phyloP scores from a whole-genome alignment of 2,888 invertebrate species.

The Baronia brevicornis region DNA sequence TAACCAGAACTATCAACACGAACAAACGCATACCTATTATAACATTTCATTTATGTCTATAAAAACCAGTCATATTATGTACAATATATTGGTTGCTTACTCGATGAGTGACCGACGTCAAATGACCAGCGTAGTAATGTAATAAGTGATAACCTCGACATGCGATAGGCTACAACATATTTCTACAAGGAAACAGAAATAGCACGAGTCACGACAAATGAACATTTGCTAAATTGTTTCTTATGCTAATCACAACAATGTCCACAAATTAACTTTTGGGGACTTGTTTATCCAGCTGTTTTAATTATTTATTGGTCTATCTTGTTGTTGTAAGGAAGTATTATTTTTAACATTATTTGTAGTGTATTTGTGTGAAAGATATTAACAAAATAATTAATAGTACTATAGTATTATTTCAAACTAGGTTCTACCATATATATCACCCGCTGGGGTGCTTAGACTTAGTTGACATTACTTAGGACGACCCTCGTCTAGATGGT shows the following conservation, averaged over 20 bases:
- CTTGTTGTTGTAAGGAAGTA: too few species aligned
- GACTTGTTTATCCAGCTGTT: conserved; percentile 11
- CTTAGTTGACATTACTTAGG: too few species aligned
- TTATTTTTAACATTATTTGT: too few species aligned
- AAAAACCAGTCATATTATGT: conserved; percentile 20
- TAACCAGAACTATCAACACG: conserved; percentile 33
- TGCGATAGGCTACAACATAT: conserved; percentile 25
- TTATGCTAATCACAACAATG: conserved; percentile 9
- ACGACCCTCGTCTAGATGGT: too few species aligned
- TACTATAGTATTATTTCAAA: too few species aligned
- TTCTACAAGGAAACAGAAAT: conserved; percentile 12
- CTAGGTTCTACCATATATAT: too few species aligned
- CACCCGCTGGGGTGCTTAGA: too few species aligned
- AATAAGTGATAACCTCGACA: conserved; percentile 41
- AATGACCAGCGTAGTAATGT: conserved; percentile 27
- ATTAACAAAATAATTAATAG: too few species aligned
- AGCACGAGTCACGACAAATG: background rate
- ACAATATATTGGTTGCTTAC: conserved; percentile 19
- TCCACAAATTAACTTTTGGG: conserved; percentile 11
- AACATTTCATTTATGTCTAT: conserved; percentile 26
- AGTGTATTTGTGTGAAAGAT: too few species aligned
- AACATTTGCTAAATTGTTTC: conserved; percentile 12
- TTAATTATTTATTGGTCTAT: conserved; percentile 1
- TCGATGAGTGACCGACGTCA: conserved; percentile 23
- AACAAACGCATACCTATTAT: conserved; percentile 52